Percentiles rank a stretch among this genome's conserved stretches.
These are phyloP conservation scores for Anguilla rostrata DNA, from an alignment of 2,113 vertebrate genomes.

Conservation along the genomic window DNA sequence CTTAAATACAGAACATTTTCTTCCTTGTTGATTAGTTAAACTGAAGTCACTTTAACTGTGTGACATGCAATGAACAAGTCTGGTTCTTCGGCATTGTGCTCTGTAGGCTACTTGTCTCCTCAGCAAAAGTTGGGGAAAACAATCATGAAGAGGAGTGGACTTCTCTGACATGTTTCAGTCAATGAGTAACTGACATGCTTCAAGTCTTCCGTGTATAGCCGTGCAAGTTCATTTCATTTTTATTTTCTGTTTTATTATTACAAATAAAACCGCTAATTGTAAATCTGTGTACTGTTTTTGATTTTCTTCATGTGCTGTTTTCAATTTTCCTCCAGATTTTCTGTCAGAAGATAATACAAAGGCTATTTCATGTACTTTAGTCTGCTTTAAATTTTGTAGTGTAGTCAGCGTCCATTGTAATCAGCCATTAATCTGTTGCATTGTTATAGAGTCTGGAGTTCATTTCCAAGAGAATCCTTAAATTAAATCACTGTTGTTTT, in stretches of 20 bases:
- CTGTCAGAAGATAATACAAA: not conserved
- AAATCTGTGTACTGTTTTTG: no score
- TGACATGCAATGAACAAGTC: not conserved
- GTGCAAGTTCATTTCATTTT: not conserved
- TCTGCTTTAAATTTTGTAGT: constrained; percentile 47
- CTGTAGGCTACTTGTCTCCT: not conserved
- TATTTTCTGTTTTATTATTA: no score
- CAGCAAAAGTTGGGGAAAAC: not conserved
- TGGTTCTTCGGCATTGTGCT: not conserved
- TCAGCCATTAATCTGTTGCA: no score
- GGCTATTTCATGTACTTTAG: not conserved
- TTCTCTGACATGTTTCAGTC: not conserved
- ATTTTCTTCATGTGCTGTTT: no score
- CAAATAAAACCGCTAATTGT: no score
- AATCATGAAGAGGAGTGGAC: not conserved
- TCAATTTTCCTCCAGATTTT: no score
- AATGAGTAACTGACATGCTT: not conserved
- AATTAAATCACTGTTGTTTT: no score
- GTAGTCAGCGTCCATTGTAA: no score
- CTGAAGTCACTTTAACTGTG: not conserved
- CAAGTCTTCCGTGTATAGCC: not conserved
- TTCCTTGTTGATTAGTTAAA: not conserved
- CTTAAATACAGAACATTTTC: not conserved
- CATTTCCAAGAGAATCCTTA: no score
- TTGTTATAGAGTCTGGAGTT: no score